A percentile compares a stretch with the other conserved stretches of the same genome.
Conservation (phyloP, 2,113 vertebrate genomes). For the Cinclus mexicanus region DNA sequence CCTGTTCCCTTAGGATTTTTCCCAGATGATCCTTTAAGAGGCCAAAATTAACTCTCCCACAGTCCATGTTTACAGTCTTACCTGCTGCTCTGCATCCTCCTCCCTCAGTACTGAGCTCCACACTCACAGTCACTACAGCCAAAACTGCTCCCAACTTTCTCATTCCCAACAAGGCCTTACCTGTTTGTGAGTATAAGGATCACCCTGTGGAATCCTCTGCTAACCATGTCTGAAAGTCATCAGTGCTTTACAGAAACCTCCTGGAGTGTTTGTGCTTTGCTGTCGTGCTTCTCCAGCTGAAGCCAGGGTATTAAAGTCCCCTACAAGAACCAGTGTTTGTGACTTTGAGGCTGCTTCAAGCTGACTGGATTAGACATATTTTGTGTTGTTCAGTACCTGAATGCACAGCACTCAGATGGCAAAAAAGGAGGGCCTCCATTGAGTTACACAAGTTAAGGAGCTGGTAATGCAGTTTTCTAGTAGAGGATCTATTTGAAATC, state of each 20-base stretch:
- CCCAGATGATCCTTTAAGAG: not conserved
- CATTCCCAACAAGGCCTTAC: not conserved
- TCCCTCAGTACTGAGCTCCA: not conserved
- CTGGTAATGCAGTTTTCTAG: not conserved
- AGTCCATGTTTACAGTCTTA: not conserved
- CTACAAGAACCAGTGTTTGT: not conserved
- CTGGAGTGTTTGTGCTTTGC: not conserved
- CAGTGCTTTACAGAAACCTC: not conserved
- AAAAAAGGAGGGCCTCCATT: not conserved
- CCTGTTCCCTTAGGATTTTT: not conserved
- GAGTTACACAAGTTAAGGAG: not conserved
- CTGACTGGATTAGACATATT: not conserved
- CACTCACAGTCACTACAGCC: too few species aligned
- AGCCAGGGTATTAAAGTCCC: not conserved
- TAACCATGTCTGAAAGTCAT: not conserved
- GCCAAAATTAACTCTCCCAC: not conserved
- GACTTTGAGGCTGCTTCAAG: not conserved
- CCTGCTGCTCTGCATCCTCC: not conserved
- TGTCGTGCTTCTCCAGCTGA: not conserved
- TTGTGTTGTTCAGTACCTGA: not conserved
- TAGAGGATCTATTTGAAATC: not conserved
- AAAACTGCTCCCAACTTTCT: not conserved
- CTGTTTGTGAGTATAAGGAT: not conserved
- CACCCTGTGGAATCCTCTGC: accelerated
- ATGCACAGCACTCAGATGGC: not conserved